phyloP scores from a whole-genome alignment of 2,797 vertebrate genomes.

The Steatocranus sp. region DNA sequence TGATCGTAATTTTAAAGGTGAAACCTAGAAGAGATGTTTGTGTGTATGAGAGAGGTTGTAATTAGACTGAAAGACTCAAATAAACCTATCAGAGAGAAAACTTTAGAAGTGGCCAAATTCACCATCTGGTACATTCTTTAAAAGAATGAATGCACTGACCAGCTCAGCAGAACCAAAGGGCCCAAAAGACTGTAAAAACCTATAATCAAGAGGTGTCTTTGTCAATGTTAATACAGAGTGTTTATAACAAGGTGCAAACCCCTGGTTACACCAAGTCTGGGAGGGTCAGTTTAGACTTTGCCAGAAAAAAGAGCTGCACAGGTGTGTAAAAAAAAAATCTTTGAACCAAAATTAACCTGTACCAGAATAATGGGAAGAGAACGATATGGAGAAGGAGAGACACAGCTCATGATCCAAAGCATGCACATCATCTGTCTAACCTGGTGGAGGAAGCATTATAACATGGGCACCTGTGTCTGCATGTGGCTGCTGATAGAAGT shows the following conservation, averaged over 20 bases:
- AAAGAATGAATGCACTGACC: not conserved
- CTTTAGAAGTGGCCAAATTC: not conserved
- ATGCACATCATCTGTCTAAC: not conserved
- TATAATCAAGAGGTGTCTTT: not conserved
- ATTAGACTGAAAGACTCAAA: not conserved
- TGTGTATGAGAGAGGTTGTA: not conserved
- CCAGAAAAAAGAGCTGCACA: not conserved
- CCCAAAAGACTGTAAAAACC: not conserved
- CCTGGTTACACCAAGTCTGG: not conserved
- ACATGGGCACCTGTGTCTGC: not conserved
- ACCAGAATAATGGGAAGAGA: not conserved
- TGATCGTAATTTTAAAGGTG: not conserved
- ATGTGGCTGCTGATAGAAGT: not conserved
- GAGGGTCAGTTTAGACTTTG: not conserved
- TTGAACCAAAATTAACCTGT: accelerated
- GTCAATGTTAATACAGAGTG: not conserved
- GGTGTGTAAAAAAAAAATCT: not conserved
- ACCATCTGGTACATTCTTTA: not conserved
- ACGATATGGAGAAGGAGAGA: not conserved
- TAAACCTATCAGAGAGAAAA: not conserved
- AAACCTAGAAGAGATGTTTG: not conserved
- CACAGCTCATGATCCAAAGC: not conserved
- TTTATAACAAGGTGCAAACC: not conserved
- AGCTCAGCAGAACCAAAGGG: not conserved
- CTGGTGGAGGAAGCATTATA: not conserved